Conservation (phyloP, 2,113 vertebrate species). For the Podiceps cristatus region DNA sequence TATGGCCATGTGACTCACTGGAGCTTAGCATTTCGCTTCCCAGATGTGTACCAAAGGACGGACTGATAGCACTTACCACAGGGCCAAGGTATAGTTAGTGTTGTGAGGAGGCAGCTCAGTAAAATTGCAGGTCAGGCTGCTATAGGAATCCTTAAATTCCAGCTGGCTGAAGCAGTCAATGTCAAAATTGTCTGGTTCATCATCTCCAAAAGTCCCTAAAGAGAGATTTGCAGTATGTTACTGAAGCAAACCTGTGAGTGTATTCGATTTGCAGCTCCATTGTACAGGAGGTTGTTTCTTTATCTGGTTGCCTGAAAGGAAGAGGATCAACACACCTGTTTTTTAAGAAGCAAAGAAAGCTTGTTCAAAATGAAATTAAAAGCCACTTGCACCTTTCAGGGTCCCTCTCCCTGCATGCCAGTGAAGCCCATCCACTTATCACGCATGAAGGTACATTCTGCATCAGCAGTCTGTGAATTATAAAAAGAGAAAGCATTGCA, state of each 20-base stretch:
- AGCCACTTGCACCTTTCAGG: not conserved
- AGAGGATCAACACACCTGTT: not conserved
- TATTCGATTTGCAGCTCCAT: not conserved
- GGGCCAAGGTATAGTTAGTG: slow-evolving; percentile 52
- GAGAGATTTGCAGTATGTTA: slow-evolving; percentile 8
- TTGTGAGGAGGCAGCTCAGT: slow-evolving; percentile 38
- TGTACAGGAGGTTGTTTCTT: not conserved
- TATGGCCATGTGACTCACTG: not conserved
- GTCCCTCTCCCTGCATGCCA: not conserved
- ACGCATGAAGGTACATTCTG: not conserved
- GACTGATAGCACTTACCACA: slow-evolving; percentile 69
- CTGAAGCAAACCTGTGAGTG: not conserved
- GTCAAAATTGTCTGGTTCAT: slow-evolving; percentile 67
- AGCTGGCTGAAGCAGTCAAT: slow-evolving; percentile 76
- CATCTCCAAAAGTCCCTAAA: slow-evolving; percentile 70
- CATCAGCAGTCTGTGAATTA: not conserved
- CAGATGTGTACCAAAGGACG: not conserved
- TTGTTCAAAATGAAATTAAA: not conserved
- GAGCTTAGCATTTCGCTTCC: not conserved
- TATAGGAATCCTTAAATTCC: slow-evolving; percentile 23
- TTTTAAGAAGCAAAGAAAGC: not conserved
- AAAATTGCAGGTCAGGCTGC: slow-evolving; percentile 73
- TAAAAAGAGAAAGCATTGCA: not conserved
- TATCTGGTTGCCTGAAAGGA: not conserved
- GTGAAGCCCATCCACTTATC: not conserved